A percentile compares a stretch with the other conserved stretches of the same genome.
phyloP scores from a whole-genome alignment of 2,113 vertebrate genomes.

The Propithecus coquereli region DNA sequence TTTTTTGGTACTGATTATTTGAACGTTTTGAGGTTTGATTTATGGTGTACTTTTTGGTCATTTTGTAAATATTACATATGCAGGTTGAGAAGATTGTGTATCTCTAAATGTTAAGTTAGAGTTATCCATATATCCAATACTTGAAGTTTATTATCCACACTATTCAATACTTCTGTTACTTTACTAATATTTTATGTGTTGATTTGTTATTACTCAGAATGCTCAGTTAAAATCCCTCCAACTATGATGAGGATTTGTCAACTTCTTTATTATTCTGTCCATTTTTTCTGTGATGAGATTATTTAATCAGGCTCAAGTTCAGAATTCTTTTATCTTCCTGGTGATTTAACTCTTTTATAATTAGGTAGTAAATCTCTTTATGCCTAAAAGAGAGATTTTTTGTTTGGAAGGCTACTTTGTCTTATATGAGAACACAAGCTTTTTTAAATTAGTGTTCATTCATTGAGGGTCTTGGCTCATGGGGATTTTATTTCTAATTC shows the following conservation, averaged over 20 bases:
- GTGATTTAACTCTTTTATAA: neutral
- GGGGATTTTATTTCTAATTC: neutral
- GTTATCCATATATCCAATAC: neutral
- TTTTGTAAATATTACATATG: neutral
- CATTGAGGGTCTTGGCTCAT: neutral
- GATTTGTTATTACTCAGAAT: neutral
- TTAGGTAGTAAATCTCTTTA: neutral
- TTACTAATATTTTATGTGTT: neutral
- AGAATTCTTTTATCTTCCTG: neutral
- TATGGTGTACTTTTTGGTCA: neutral
- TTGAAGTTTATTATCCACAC: neutral
- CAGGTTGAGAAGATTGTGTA: neutral
- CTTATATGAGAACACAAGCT: neutral
- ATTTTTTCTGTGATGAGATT: neutral
- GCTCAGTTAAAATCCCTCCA: neutral
- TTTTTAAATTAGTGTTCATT: neutral
- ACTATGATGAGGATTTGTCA: neutral
- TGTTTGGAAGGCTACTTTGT: neutral
- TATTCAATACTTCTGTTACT: neutral
- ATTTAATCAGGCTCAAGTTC: neutral
- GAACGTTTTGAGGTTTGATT: neutral
- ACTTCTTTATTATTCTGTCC: neutral
- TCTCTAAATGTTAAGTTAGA: neutral
- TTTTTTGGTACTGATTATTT: neutral
- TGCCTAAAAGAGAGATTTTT: neutral